Evolutionary conservation across 2,888 invertebrate genomes (phyloP).

Genomic region (Elysia crispata): DNA sequence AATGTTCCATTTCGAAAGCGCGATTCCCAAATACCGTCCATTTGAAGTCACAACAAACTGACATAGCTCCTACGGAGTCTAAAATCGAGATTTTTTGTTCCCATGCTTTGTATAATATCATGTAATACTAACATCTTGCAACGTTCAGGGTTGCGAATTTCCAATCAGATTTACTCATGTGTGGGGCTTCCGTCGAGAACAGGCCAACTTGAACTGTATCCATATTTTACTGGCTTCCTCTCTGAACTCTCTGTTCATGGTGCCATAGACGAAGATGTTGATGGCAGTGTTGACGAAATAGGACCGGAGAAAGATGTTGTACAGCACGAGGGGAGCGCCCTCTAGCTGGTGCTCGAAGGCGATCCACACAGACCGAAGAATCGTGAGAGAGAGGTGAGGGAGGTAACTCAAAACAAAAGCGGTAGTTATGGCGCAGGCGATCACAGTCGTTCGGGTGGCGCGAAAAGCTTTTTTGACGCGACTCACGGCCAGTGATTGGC

Average conservation of each 20-base stretch:
- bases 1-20: no score
- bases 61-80: no score
- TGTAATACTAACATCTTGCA: no score
- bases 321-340: slow-evolving; percentile 54
- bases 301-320: slow-evolving; percentile 64
- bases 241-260: slow-evolving; percentile 61
- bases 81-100: no score
- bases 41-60: no score
- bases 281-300: slow-evolving; percentile 65
- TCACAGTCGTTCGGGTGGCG: slow-evolving; percentile 56
- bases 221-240: slow-evolving; percentile 43
- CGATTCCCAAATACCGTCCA: no score
- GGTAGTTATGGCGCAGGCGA: slow-evolving; percentile 60
- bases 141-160: no score
- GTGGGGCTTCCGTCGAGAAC: no score
- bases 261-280: slow-evolving; percentile 66
- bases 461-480: slow-evolving; percentile 29
- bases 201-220: slow-evolving; percentile 10
- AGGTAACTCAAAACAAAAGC: slow-evolving; percentile 63
- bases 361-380: slow-evolving; percentile 26
- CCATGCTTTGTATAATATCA: no score
- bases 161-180: no score
- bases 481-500: slow-evolving; percentile 5
- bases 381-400: slow-evolving; percentile 59
- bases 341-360: slow-evolving; percentile 45